phyloP scores from a whole-genome alignment of 2,113 vertebrate species.

The Nibea coibor region DNA sequence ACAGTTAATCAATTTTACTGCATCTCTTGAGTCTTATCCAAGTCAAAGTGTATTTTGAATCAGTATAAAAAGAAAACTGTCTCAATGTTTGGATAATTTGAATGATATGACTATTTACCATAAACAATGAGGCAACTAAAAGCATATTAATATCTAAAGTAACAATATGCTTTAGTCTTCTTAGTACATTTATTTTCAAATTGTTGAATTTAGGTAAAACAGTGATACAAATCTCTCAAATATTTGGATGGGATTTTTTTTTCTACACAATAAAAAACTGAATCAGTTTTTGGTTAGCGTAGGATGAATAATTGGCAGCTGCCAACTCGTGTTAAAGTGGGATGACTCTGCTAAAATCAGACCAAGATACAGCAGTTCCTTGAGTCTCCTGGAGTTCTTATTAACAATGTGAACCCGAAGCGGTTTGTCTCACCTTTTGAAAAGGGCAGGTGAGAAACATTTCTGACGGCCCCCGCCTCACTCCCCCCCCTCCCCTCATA shows the following conservation, averaged over 20 bases:
- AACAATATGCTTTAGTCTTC: background rate
- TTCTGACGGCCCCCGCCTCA: constrained; percentile 30
- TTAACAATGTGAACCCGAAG: constrained; percentile 53
- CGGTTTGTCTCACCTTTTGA: constrained; percentile 52
- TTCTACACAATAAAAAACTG: background rate
- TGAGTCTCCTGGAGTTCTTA: constrained; percentile 16
- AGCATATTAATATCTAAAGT: background rate
- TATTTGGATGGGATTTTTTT: background rate
- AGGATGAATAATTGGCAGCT: constrained; percentile 8
- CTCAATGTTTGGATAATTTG: background rate
- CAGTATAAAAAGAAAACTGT: background rate
- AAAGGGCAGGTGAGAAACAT: constrained; percentile 73
- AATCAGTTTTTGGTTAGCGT: background rate
- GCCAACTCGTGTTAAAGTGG: background rate
- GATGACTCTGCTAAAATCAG: constrained; percentile 17
- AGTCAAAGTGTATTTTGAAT: background rate
- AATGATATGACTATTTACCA: background rate
- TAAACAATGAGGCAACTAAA: background rate
- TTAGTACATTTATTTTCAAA: background rate
- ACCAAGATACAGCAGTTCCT: background rate
- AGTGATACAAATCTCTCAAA: background rate
- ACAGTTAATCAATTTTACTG: background rate
- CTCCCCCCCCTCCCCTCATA: constrained; percentile 50
- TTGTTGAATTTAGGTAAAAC: background rate
- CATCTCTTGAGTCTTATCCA: background rate